Conservation (phyloP, 1,140 invertebrate genomes). For the Macrobrachium rosenbergii region DNA sequence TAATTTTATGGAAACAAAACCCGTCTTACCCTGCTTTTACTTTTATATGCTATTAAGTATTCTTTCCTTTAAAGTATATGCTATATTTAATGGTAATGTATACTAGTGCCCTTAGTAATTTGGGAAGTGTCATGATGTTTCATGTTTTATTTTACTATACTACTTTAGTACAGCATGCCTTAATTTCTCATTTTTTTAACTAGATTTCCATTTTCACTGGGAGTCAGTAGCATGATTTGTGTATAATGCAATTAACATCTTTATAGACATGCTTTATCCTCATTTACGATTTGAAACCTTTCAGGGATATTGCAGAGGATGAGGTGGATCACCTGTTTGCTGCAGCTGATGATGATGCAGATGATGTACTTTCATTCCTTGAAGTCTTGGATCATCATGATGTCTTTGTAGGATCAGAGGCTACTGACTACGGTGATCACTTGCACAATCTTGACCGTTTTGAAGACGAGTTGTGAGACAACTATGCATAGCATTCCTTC, state of each 20-base stretch:
- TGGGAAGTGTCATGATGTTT: too few species aligned
- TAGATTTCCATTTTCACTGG: too few species aligned
- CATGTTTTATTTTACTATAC: too few species aligned
- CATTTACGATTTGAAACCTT: conserved; percentile 63
- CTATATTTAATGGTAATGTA: too few species aligned
- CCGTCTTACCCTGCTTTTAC: too few species aligned
- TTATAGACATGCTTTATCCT: neutral
- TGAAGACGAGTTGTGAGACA: conserved; percentile 82
- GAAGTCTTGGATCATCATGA: conserved; percentile 93
- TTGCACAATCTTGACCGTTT: conserved; percentile 85
- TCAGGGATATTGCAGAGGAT: conserved; percentile 86
- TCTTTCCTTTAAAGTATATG: too few species aligned
- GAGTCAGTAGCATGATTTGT: neutral
- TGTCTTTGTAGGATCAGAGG: conserved; percentile 95
- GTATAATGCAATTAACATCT: neutral
- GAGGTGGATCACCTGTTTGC: conserved; percentile 94
- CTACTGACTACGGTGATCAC: conserved; percentile 94
- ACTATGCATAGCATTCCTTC: neutral
- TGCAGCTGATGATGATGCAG: conserved; percentile 89
- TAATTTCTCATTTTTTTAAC: too few species aligned
- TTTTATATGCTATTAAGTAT: too few species aligned
- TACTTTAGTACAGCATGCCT: too few species aligned
- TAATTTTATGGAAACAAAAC: too few species aligned
- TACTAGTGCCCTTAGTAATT: too few species aligned
- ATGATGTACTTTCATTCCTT: conserved; percentile 84